These are phyloP conservation scores for Limnodromus scolopaceus DNA, from an alignment of 2,797 vertebrate species.

Conservation along the genomic window DNA sequence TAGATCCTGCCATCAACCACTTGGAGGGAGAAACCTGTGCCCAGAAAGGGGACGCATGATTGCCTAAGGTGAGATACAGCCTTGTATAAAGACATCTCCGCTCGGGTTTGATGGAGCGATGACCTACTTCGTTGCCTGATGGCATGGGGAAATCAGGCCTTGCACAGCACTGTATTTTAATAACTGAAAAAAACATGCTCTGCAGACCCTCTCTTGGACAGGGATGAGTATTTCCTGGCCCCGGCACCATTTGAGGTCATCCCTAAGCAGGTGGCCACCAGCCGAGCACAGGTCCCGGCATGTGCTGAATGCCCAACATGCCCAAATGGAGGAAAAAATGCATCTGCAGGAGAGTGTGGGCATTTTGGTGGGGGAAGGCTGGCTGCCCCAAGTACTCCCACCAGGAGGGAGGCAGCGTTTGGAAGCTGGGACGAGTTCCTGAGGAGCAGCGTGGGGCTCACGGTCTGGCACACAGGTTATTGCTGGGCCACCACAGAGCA, in stretches of 20 bases:
- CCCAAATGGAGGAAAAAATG: neutral
- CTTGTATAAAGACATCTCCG: fast-evolving
- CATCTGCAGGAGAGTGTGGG: fast-evolving
- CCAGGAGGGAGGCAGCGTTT: neutral
- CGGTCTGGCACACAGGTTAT: neutral
- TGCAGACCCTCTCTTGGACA: neutral
- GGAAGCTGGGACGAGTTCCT: neutral
- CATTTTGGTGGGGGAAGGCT: neutral
- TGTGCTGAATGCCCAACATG: fast-evolving
- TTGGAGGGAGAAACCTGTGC: neutral
- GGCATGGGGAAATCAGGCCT: neutral
- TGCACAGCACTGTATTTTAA: neutral
- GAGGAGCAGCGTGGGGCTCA: neutral
- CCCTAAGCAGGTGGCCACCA: neutral
- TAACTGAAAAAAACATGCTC: neutral
- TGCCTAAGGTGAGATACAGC: neutral
- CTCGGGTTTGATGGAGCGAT: fast-evolving
- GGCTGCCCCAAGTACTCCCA: neutral
- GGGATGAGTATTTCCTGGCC: neutral
- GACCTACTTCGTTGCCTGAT: neutral
- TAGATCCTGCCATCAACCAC: neutral
- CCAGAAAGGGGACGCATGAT: neutral
- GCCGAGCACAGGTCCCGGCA: neutral
- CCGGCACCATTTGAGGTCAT: fast-evolving
- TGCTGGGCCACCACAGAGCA: neutral